Evolutionary conservation across 2,113 vertebrate species (phyloP).

Genomic region (Tympanuchus pallidicinctus): DNA sequence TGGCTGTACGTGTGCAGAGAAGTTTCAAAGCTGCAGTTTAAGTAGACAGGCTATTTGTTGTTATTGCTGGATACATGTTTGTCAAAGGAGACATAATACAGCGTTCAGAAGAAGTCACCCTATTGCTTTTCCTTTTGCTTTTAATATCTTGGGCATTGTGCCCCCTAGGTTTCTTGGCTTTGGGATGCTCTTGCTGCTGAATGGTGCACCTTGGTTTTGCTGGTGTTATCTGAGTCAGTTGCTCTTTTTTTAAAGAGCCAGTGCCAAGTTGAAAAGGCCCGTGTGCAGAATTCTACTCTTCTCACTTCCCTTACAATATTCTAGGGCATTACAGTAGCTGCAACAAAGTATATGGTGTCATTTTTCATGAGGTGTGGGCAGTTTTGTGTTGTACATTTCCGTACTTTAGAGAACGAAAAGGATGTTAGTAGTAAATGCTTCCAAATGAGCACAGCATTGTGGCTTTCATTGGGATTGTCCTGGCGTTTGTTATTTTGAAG

Average conservation of each 20-base stretch:
- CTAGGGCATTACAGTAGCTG: background rate
- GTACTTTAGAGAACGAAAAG: background rate
- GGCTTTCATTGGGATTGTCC: background rate
- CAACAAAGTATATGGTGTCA: background rate
- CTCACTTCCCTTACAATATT: background rate
- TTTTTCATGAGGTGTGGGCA: background rate
- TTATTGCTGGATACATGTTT: background rate
- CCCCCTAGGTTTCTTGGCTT: background rate
- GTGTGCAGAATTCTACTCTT: background rate
- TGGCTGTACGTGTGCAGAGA: background rate
- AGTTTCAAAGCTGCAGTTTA: background rate
- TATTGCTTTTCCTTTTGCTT: conserved; percentile 13
- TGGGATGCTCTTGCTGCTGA: background rate
- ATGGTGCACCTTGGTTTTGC: background rate
- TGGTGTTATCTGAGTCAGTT: background rate
- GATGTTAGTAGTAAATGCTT: background rate
- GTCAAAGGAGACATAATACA: background rate
- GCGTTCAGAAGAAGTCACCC: background rate
- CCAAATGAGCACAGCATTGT: background rate
- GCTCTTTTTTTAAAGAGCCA: conserved; percentile 31
- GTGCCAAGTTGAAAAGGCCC: background rate
- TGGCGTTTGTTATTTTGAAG: background rate
- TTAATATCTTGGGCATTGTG: background rate
- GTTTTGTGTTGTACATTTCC: background rate
- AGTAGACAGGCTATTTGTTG: background rate